Evolutionary conservation across 2,888 invertebrate species (phyloP), one percentile per base, ranked within the genome.

Genomic region (Heliconius hortense): DNA sequence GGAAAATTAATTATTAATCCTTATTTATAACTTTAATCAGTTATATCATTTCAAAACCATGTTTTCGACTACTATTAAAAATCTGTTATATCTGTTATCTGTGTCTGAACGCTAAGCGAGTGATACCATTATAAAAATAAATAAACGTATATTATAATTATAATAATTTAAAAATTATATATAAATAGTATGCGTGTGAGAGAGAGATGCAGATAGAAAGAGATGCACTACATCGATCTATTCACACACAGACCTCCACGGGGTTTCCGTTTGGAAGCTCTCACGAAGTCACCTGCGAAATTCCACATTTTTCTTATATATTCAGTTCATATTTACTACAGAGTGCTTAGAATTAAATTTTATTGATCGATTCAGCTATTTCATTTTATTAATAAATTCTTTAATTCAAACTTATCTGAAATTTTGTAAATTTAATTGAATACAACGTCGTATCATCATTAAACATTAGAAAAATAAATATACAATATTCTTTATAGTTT

Each of bases 221-320:
- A 91, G 88, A 89, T 87, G 89, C 88, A 91, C 92, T 93, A 93
- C 93, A 93, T 92, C 92, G 90, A 92, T 90, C 92, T 89, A 89
- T 88, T 90, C 90, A 89, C 92, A 90, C 91, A 93, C 93, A 91
- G 91, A 93, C 94, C 93, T 93, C 89, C 81, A 82, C 83, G 82
- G 79, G 84, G 87, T 85, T 89, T 90, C 88, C 90, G 84, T 88
- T 89, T 90, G 87, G 90, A 87, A 79, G 90, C 90, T 84, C 89
- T 93, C 93, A 93, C 91, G 93, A 92, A 93, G 93, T 94, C 93
- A 93, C 93, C 93, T 94, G 93, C 87, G 93, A 92, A 90, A 93
- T 90, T 88, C 85, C 88, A 84, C 87, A 86, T 84, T 86, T 60
- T 15, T 60, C 15, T 60, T 24, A 60, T 59, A 59, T 26, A 43